Conservation (phyloP, 2,797 vertebrate genomes). For the Muraenolepis orangiensis region DNA sequence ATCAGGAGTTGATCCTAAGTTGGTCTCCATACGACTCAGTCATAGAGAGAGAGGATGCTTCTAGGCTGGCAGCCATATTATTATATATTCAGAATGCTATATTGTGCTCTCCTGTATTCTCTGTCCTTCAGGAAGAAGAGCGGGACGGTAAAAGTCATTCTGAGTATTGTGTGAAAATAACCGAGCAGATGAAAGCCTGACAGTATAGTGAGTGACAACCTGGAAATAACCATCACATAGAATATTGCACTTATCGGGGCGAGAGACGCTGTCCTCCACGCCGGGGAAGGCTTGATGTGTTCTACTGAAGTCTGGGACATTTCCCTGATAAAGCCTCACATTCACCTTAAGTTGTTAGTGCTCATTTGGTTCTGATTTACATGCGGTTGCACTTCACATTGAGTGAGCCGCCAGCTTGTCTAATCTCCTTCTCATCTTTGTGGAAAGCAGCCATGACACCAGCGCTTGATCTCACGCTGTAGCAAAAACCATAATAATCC, state of each 20-base stretch:
- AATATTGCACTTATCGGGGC: background rate
- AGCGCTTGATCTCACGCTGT: background rate
- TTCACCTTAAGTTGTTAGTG: background rate
- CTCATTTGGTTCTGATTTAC: background rate
- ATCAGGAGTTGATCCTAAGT: background rate
- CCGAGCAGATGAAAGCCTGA: background rate
- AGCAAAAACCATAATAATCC: background rate
- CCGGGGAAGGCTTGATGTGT: background rate
- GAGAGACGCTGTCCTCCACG: background rate
- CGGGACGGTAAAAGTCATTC: background rate
- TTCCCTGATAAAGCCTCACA: background rate
- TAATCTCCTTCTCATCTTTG: background rate
- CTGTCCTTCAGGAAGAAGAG: background rate
- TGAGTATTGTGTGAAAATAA: background rate
- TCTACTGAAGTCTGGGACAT: background rate
- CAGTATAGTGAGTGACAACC: background rate
- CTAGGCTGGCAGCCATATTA: background rate
- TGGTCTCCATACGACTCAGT: background rate
- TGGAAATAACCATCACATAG: background rate
- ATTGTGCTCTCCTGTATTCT: background rate
- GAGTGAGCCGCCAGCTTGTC: background rate
- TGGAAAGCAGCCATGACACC: background rate
- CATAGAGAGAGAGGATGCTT: background rate
- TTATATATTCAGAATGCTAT: background rate
- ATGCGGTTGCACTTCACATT: background rate